These are phyloP conservation scores for Cynopterus sphinx DNA, from an alignment of 2,797 vertebrate genomes.

Conservation along the genomic window DNA sequence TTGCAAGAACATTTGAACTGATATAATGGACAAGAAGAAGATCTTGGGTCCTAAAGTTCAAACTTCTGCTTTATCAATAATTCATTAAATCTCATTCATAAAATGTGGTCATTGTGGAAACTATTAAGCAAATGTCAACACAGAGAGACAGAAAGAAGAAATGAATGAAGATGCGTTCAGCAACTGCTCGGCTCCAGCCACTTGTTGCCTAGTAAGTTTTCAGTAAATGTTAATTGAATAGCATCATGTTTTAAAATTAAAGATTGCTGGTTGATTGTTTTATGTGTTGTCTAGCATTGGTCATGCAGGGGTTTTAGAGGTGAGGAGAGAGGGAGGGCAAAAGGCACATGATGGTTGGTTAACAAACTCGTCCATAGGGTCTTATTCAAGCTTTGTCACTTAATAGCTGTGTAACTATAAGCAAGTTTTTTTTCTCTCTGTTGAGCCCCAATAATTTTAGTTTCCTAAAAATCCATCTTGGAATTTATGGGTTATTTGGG, in stretches of 20 bases:
- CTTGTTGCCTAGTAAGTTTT: background rate
- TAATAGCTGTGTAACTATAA: background rate
- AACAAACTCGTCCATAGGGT: background rate
- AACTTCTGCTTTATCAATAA: background rate
- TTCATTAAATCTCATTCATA: background rate
- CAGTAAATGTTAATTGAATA: background rate
- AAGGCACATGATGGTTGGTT: background rate
- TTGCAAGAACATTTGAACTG: background rate
- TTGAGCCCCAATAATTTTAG: background rate
- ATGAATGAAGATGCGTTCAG: background rate
- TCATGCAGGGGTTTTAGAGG: background rate
- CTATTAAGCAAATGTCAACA: background rate
- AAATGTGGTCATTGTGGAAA: background rate
- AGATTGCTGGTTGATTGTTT: background rate
- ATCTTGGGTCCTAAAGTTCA: background rate
- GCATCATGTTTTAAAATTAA: background rate
- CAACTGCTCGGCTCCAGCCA: background rate
- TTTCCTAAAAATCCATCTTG: background rate
- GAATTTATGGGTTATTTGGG: background rate
- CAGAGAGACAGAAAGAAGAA: background rate
- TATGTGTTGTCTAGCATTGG: background rate
- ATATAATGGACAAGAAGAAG: background rate
- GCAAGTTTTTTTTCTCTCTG: background rate
- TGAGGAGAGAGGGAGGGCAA: background rate
- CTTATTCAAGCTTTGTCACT: background rate